Percentiles rank a stretch among this genome's conserved stretches.
phyloP scores from a whole-genome alignment of 2,113 vertebrate species.

The Gobius niger region DNA sequence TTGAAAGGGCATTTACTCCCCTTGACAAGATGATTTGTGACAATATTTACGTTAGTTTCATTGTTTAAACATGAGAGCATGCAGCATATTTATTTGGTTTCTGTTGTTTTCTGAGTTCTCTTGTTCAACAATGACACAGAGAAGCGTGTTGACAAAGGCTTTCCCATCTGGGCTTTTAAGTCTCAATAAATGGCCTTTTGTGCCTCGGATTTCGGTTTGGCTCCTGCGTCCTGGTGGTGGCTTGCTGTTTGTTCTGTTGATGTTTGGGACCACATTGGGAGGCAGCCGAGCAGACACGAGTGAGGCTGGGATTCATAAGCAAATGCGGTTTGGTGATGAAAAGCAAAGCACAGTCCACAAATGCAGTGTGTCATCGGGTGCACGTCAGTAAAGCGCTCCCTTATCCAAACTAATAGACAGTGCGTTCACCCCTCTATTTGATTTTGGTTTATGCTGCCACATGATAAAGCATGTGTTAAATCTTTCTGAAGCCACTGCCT shows the following conservation, averaged over 20 bases:
- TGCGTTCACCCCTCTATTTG: not conserved
- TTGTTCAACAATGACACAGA: slow-evolving; percentile 29
- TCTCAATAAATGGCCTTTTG: slow-evolving; percentile 33
- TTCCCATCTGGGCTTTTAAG: slow-evolving; percentile 24
- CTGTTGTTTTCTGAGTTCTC: slow-evolving; percentile 19
- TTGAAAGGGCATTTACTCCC: too few species aligned
- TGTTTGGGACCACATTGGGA: slow-evolving; percentile 37
- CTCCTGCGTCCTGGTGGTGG: not conserved
- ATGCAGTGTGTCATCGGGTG: not conserved
- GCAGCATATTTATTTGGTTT: too few species aligned
- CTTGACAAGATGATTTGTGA: too few species aligned
- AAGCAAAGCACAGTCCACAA: not conserved
- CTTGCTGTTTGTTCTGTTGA: slow-evolving; percentile 10
- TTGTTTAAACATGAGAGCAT: too few species aligned
- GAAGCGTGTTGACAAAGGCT: slow-evolving; percentile 31
- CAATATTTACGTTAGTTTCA: too few species aligned
- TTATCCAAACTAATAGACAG: not conserved
- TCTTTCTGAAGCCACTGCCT: too few species aligned
- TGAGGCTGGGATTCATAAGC: slow-evolving; percentile 16
- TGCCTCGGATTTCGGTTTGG: slow-evolving; percentile 11
- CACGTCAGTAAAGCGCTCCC: not conserved
- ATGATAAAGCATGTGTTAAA: slow-evolving; percentile 6
- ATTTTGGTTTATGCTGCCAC: slow-evolving; percentile 4
- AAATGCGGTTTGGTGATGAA: slow-evolving; percentile 30
- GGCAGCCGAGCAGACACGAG: slow-evolving; percentile 21